Conservation (phyloP, 2,888 invertebrate species). For the Rotaria socialis region DNA sequence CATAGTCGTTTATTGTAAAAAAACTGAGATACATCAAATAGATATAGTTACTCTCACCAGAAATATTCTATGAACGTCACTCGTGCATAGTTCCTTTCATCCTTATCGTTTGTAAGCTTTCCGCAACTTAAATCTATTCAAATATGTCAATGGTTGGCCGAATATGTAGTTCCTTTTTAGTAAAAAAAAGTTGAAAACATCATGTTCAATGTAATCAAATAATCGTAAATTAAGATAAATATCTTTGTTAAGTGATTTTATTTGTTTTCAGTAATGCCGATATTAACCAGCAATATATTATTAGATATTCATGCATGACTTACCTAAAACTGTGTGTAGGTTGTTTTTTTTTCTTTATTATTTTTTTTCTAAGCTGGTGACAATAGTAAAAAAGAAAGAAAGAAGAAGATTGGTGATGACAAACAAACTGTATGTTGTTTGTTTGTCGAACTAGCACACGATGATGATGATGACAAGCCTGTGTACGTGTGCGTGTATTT, state of each 20-base stretch:
- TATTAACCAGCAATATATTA: neutral
- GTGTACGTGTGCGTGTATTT: neutral
- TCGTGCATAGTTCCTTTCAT: constrained; percentile 22
- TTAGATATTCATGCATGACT: neutral
- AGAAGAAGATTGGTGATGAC: neutral
- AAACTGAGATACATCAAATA: neutral
- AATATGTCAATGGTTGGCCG: neutral
- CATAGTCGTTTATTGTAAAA: neutral
- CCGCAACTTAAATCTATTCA: neutral
- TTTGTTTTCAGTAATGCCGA: neutral
- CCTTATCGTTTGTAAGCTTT: neutral
- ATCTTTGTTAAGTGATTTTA: neutral
- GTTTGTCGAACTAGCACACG: constrained; percentile 13
- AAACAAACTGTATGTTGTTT: constrained; percentile 19
- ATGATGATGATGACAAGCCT: constrained; percentile 12
- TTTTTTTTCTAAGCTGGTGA: neutral
- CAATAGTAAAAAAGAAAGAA: neutral
- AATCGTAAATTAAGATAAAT: neutral
- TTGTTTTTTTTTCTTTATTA: neutral
- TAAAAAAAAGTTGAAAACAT: neutral
- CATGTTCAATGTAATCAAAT: neutral
- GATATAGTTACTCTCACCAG: constrained; percentile 1
- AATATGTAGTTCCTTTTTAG: neutral
- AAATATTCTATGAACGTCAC: constrained; percentile 1
- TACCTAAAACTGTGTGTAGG: neutral